Percentiles rank a stretch among this genome's conserved stretches.
These are phyloP conservation scores for Okamejei kenojei DNA, from an alignment of 2,797 vertebrate species.

Conservation along the genomic window DNA sequence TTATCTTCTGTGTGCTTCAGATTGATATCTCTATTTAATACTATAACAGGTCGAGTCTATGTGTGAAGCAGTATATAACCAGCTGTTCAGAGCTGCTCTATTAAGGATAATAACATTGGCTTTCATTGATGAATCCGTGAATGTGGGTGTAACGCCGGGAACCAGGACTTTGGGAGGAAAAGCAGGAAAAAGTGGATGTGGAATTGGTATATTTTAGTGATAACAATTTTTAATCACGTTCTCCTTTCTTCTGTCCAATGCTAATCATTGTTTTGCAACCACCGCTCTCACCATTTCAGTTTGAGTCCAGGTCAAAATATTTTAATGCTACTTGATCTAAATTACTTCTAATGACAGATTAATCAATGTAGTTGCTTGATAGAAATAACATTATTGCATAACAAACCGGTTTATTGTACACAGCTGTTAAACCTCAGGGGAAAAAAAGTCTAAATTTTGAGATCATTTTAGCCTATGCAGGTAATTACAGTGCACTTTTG, in stretches of 20 bases:
- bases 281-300: neutral
- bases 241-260: neutral
- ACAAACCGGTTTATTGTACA: too few relatives aligned
- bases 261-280: neutral
- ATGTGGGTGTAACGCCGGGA: constrained; percentile 18
- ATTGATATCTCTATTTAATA: constrained; percentile 6
- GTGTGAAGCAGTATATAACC: neutral
- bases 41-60: neutral
- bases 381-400: neutral
- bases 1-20: neutral
- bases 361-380: neutral
- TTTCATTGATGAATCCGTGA: neutral
- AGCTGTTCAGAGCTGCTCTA: neutral
- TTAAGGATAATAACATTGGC: neutral
- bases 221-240: neutral
- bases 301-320: too few relatives aligned
- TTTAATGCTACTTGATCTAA: neutral
- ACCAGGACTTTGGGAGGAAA: neutral
- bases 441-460: neutral
- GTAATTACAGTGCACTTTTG: too few relatives aligned
- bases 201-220: neutral
- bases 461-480: too few relatives aligned
- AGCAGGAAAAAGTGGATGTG: neutral
- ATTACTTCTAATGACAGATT: neutral
- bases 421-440: neutral